Base-by-base conservation (phyloP, 2,113 vertebrate species). In the Salvelinus alpinus region DNA sequence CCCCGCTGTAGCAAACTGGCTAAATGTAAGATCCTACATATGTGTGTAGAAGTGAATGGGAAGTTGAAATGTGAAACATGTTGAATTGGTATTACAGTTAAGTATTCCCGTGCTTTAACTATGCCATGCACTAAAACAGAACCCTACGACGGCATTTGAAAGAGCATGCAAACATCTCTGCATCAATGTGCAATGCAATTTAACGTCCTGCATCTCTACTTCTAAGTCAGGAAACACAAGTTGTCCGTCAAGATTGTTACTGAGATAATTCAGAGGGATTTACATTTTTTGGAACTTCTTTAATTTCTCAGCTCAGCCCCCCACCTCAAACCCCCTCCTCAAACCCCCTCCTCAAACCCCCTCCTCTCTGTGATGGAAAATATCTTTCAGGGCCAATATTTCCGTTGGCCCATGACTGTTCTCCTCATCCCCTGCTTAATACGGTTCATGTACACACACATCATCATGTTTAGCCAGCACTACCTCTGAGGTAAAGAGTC, bases 341-440 rank as follows among this genome's bases (percentile, higher is more conserved):
- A 24, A 24, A 24, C 24, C 24, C 24, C 24, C 24, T 1, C 24
- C 24, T 24, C 24, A 24, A 24, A 44, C 20, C 5, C 25, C 27
- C 51, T 34, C 24, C 72, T 31, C 18, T 47, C 62, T 67, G 54
- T 57, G 31, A 71, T 74, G 73, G 74, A 82, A 78, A 82, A 82
- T 71, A 77, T 73, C 62, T 78, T 77, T 70, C 69, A 27, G 65
- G 66, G 71, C 48, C 67, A 76, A 78, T 85, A 82, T 78, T 83
- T 80, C 62, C 62, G 47, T 65, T 83, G 78, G 81, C 76, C 64
- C 38, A 54, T 6, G 54, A 38, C 47, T 22, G 18, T 60, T 59
- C 64, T 70, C 80, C 76, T 85, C 64, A 79, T 80, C 80, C 70
- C 51, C 54, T 47, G 74, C 67, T 64, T 76, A 77, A 79, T 73